These are phyloP conservation scores for Musca domestica DNA, from an alignment of 1,140 invertebrate genomes.

Conservation along the genomic window DNA sequence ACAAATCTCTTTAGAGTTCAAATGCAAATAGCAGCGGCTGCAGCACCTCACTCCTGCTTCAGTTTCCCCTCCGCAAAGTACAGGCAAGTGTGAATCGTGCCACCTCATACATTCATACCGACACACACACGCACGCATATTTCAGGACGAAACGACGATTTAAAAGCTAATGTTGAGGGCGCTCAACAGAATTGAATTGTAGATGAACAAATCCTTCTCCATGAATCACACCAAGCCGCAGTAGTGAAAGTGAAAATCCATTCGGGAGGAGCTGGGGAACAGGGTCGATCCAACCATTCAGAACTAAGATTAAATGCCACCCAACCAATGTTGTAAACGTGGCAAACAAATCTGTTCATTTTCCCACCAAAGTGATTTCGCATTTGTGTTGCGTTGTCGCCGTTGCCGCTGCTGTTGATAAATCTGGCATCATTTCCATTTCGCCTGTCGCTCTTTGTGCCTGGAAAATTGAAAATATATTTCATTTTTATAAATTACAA, in stretches of 20 bases:
- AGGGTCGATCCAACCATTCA: background rate
- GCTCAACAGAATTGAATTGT: constrained; percentile 39
- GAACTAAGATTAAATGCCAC: background rate
- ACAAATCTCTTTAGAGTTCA: constrained; percentile 23
- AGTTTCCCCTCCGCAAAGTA: constrained; percentile 27
- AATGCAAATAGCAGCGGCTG: background rate
- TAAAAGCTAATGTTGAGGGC: too few species aligned
- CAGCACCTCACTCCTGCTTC: background rate
- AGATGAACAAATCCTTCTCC: background rate
- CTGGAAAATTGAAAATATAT: constrained; percentile 1
- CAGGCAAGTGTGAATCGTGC: background rate
- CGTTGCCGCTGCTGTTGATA: too few species aligned
- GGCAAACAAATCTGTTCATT: constrained; percentile 43
- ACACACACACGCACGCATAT: constrained; percentile 24
- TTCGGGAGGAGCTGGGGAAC: background rate
- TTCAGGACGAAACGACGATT: constrained; percentile 24
- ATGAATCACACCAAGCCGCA: too few species aligned
- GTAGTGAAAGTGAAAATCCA: background rate
- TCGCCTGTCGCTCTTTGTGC: background rate
- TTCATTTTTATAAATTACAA: constrained; percentile 5
- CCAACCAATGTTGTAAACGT: constrained; percentile 30
- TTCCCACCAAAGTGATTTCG: too few species aligned
- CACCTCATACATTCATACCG: too few species aligned
- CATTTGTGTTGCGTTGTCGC: too few species aligned
- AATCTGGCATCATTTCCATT: background rate